phyloP scores from a whole-genome alignment of 2,797 vertebrate species.

The Falco peregrinus region DNA sequence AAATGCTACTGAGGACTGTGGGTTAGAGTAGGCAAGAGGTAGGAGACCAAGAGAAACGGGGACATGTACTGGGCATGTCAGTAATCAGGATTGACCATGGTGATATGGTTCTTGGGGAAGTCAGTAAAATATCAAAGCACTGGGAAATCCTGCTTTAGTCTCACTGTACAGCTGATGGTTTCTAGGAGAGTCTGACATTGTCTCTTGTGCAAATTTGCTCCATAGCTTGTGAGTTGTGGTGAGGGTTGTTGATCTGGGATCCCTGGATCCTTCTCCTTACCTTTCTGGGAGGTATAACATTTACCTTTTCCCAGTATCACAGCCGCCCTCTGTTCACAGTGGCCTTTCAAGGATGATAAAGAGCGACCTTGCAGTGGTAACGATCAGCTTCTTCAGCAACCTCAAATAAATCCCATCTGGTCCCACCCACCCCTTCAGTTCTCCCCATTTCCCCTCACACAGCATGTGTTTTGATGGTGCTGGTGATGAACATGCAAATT shows the following conservation, averaged over 20 bases:
- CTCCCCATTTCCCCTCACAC: neutral
- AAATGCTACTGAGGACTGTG: neutral
- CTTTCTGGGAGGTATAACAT: neutral
- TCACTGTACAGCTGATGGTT: neutral
- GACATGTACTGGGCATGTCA: fast-evolving
- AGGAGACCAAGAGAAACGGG: neutral
- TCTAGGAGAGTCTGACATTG: neutral
- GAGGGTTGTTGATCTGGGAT: neutral
- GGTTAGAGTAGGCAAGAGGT: neutral
- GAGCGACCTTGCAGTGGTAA: neutral
- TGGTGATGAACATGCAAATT: neutral
- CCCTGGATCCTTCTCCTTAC: neutral
- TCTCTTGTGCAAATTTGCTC: neutral
- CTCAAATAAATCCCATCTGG: neutral
- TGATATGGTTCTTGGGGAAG: neutral
- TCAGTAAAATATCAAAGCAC: neutral
- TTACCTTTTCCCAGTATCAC: neutral
- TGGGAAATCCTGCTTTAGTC: neutral
- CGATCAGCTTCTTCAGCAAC: neutral
- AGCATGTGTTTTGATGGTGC: neutral
- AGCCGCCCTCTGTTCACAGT: neutral
- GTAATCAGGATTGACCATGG: neutral
- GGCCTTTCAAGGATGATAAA: neutral
- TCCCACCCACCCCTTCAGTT: neutral
- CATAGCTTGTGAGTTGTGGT: neutral